Evolutionary conservation across 1,140 invertebrate genomes (phyloP).

Genomic region (Lerema accius): DNA sequence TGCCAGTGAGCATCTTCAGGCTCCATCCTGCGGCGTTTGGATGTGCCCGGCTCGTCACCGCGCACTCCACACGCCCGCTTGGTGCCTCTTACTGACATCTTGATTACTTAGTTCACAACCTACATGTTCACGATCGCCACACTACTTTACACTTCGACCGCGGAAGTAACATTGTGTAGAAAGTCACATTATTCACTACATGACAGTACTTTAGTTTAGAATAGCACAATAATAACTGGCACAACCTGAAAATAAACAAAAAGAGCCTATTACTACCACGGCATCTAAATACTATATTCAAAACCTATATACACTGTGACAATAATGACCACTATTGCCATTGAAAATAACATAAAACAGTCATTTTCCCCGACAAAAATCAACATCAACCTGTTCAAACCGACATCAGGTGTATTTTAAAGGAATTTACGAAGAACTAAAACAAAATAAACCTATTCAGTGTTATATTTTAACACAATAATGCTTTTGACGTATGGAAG

Average conservation of each 20-base stretch:
- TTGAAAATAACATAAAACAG: background rate
- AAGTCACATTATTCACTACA: slow-evolving; percentile 79
- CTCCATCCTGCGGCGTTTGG: slow-evolving; percentile 87
- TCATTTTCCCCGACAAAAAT: no score
- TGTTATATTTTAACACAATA: slow-evolving; percentile 21
- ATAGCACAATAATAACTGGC: slow-evolving; percentile 49
- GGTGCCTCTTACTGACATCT: slow-evolving; percentile 78
- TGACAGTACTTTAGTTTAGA: slow-evolving; percentile 70
- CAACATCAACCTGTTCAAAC: no score
- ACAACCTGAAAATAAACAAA: slow-evolving; percentile 57
- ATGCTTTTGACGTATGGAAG: slow-evolving; percentile 29
- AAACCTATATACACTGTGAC: background rate
- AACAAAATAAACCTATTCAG: slow-evolving; percentile 1
- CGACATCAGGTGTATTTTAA: background rate
- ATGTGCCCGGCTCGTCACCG: slow-evolving; percentile 85
- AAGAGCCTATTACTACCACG: background rate
- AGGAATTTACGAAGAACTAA: background rate
- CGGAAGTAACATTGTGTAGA: slow-evolving; percentile 77
- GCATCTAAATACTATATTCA: background rate
- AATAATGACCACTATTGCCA: background rate
- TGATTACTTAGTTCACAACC: slow-evolving; percentile 62
- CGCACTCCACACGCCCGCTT: slow-evolving; percentile 81
- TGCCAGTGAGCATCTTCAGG: slow-evolving; percentile 89
- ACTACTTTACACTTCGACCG: slow-evolving; percentile 78
- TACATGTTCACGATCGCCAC: slow-evolving; percentile 76